Base-by-base conservation (phyloP, 2,888 invertebrate genomes). In the Ophioninae sp. region DNA sequence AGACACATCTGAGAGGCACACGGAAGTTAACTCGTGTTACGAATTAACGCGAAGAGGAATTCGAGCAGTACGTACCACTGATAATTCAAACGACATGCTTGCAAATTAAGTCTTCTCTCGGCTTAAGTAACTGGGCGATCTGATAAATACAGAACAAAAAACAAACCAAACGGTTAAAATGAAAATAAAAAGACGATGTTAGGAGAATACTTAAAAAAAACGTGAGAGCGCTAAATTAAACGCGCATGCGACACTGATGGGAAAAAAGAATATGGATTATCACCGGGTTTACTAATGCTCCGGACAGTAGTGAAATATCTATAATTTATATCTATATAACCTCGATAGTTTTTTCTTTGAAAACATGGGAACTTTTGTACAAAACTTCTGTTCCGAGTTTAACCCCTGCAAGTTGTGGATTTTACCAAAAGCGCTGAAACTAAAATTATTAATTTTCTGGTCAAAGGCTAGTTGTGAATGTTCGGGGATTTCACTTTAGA, bases 71-170 rank as follows among this genome's bases (percentile, higher is more conserved):
- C 87, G 83, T 84, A 85, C 84, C 83, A 65, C 61, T 51, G 61
- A 83, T 74, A 79, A 81, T 82, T 78, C 63, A 84, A 51, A 88
- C 83, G 76, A 76, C 85, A 86, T 87, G 86, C 86, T 84, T 81
- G 93, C 93, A 71, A 83, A 85, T 80, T 79, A 82, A 85, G 58
- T 76, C 44, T 84, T 69, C 75, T 68, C 79, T 84, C 85, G 78
- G 79, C 83, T 73, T 56, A 77, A 81, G 79, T 39, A 61, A 82
- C 64, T 81, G 76, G 84, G 61, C 76, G 72, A 67, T 81, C 74
- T 83, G 75, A 75, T 44, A 13, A 84, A 13, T 76, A 75, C 58
- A 68, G 59, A 81, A 61, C 68, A 37, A 51, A 44, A 10, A 51
- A 51, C 51, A 51, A 67, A 77, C 58, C 71, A 80, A 85, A 81